phyloP scores from a whole-genome alignment of 2,113 vertebrate genomes.

The Triplophysa siluroides region DNA sequence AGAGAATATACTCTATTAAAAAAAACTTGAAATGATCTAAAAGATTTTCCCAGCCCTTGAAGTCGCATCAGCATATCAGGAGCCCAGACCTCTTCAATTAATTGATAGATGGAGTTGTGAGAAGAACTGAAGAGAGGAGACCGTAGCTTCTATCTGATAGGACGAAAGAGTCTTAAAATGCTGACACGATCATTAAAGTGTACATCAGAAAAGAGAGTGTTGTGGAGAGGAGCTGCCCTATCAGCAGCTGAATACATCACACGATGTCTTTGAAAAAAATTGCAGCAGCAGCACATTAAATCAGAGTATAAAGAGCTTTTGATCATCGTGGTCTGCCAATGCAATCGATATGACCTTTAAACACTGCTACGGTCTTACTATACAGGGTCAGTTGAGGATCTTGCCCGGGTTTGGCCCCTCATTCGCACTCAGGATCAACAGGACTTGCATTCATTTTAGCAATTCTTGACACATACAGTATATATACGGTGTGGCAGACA shows the following conservation, averaged over 20 bases:
- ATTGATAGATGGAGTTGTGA: slow-evolving; percentile 19
- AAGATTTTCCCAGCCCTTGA: background rate
- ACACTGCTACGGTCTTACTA: background rate
- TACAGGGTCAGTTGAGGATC: slow-evolving; percentile 5
- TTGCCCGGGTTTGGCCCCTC: slow-evolving; percentile 5
- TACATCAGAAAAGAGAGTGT: slow-evolving; percentile 17
- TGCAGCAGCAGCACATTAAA: slow-evolving; percentile 36
- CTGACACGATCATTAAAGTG: slow-evolving; percentile 43
- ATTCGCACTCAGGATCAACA: background rate
- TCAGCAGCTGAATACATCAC: slow-evolving; percentile 37
- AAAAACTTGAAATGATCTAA: slow-evolving; percentile 5
- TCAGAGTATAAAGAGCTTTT: slow-evolving; percentile 35
- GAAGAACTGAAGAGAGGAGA: slow-evolving; percentile 4
- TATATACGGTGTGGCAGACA: too few relatives aligned
- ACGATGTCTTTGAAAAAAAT: slow-evolving; percentile 24
- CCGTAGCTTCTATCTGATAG: slow-evolving; percentile 27
- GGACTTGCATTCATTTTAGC: background rate
- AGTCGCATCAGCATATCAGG: slow-evolving; percentile 14
- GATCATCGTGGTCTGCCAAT: slow-evolving; percentile 40
- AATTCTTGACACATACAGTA: background rate
- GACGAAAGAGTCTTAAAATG: slow-evolving; percentile 32
- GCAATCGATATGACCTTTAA: slow-evolving; percentile 37
- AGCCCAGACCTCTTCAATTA: slow-evolving; percentile 27
- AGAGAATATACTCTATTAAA: background rate
- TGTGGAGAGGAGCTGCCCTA: slow-evolving; percentile 7